Percentiles rank a stretch among this genome's conserved stretches.
phyloP scores from a whole-genome alignment of 2,888 invertebrate genomes.

The Elmis aenea region DNA sequence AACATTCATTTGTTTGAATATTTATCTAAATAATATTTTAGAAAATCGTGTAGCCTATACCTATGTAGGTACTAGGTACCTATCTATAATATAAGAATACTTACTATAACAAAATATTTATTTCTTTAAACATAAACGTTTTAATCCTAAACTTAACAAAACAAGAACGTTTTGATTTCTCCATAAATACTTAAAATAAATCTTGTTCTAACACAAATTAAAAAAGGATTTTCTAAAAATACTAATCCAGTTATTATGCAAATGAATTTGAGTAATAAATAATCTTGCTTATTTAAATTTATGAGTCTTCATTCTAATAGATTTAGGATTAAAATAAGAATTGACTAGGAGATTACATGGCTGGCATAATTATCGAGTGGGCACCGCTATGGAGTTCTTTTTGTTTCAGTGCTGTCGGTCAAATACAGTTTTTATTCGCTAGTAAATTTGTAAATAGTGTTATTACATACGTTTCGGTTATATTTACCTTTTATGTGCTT shows the following conservation, averaged over 20 bases:
- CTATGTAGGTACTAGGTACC: no score
- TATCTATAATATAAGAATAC: no score
- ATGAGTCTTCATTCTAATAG: constrained; percentile 4
- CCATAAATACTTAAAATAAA: no score
- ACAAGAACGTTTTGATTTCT: no score
- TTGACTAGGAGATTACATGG: constrained; percentile 1
- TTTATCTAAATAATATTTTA: no score
- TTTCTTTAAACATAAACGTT: no score
- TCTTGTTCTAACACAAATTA: no score
- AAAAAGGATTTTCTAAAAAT: no score
- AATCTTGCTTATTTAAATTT: not conserved
- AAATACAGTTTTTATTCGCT: constrained; percentile 1
- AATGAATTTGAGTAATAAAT: not conserved
- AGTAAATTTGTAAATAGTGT: not conserved
- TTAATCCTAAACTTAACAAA: no score
- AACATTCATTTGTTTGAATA: no score
- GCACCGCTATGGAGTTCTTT: constrained; percentile 3
- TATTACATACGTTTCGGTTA: constrained; percentile 3
- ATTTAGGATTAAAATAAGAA: constrained; percentile 7
- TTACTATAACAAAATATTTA: no score
- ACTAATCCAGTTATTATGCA: not conserved
- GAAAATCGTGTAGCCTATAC: no score
- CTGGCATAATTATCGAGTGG: constrained; percentile 1
- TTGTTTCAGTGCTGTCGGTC: constrained; percentile 5
- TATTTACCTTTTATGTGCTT: constrained; percentile 4